A percentile compares a stretch with the other conserved stretches of the same genome.
Evolutionary conservation across 2,888 invertebrate species (phyloP).

Genomic region (Chloroclysta siterata): DNA sequence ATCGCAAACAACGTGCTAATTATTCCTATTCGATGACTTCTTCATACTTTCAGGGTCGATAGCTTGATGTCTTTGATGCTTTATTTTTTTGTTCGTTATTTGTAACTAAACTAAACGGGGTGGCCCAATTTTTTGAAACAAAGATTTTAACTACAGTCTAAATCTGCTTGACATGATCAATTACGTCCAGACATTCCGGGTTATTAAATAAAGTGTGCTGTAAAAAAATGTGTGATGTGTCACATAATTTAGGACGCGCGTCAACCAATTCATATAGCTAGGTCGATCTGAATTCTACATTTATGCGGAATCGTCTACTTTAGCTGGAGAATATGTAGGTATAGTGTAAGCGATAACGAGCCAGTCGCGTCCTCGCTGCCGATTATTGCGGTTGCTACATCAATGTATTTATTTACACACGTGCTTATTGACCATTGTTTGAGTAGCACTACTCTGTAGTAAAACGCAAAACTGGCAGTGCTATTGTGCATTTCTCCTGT

Average conservation of each 20-base stretch:
- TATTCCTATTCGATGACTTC: conserved; percentile 55
- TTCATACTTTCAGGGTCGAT: conserved; percentile 50
- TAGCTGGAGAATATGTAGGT: conserved; percentile 72
- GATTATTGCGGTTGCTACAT: conserved; percentile 80
- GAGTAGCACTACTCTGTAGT: conserved; percentile 43
- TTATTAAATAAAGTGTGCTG: conserved; percentile 45
- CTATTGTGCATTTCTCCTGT: conserved; percentile 54
- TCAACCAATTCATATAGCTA: conserved; percentile 70
- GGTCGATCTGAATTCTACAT: conserved; percentile 68
- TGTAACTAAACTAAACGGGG: background rate
- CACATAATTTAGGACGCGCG: conserved; percentile 67
- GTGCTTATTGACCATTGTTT: conserved; percentile 52
- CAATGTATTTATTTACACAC: conserved; percentile 59
- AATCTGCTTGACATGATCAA: conserved; percentile 33
- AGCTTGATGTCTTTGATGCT: conserved; percentile 35
- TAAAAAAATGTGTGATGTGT: conserved; percentile 57
- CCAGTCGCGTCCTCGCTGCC: conserved; percentile 80
- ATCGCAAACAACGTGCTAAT: conserved; percentile 56
- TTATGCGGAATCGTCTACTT: conserved; percentile 67
- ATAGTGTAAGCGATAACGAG: conserved; percentile 73
- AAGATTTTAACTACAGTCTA: conserved; percentile 38
- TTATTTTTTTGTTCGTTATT: conserved; percentile 29
- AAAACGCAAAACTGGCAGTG: conserved; percentile 57
- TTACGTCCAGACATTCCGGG: conserved; percentile 30
- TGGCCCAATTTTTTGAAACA: conserved; percentile 24